These are phyloP conservation scores for Danaus chrysippus DNA, from an alignment of 2,888 invertebrate species.

Conservation along the genomic window DNA sequence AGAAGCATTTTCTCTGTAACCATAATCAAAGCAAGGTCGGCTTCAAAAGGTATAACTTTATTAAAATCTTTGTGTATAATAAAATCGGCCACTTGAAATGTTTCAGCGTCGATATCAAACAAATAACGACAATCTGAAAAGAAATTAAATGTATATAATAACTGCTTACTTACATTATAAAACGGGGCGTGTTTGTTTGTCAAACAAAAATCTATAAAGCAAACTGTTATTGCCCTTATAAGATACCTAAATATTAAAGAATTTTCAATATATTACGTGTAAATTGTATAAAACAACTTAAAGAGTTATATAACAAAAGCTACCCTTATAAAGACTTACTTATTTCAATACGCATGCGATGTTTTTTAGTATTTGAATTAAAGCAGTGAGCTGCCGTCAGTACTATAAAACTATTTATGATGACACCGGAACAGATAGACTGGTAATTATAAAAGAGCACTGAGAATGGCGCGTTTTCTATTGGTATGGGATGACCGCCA, in stretches of 20 bases:
- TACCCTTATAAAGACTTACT: slow-evolving; percentile 30
- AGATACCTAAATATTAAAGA: no score
- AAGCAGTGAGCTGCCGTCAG: slow-evolving; percentile 63
- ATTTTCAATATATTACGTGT: no score
- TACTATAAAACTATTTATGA: slow-evolving; percentile 53
- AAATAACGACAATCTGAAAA: slow-evolving; percentile 50
- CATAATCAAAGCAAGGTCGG: slow-evolving; percentile 58
- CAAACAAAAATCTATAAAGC: no score
- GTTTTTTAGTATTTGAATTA: slow-evolving; percentile 41
- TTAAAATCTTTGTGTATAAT: slow-evolving; percentile 51
- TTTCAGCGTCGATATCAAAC: slow-evolving; percentile 43
- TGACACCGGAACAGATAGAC: slow-evolving; percentile 52
- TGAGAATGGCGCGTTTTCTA: slow-evolving; percentile 47
- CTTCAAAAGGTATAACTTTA: slow-evolving; percentile 43
- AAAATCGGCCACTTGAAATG: slow-evolving; percentile 37
- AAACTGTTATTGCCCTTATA: no score
- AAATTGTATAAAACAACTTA: no score
- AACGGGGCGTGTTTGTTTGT: no score
- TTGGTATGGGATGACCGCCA: slow-evolving; percentile 42
- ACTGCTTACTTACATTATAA: no score
- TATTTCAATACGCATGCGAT: slow-evolving; percentile 50
- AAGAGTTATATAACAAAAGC: background rate
- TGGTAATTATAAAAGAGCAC: slow-evolving; percentile 54
- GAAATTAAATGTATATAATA: background rate
- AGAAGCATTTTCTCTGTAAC: slow-evolving; percentile 42